Evolutionary conservation across 2,888 invertebrate genomes (phyloP), one percentile per base, ranked within the genome.

Genomic region (Acronicta psi): DNA sequence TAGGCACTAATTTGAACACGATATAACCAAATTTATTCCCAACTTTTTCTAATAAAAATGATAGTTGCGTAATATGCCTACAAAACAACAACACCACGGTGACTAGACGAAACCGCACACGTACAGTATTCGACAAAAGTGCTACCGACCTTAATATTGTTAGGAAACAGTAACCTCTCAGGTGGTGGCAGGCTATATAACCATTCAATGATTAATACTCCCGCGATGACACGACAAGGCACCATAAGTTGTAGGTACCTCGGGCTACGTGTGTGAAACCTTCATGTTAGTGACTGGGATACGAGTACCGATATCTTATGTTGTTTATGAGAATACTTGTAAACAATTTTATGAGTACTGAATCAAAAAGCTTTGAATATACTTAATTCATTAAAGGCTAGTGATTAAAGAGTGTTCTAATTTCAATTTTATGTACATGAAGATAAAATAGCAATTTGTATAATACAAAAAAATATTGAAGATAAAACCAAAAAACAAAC

Each of bases 191-290:
- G 77, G 83, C 68, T 77, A 74, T 75, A 84, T 85, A 85, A 88
- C 88, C 86, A 86, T 88, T 86, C 82, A 77, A 85, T 92, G 93
- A 93, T 92, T 91, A 92, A 93, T 93, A 89, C 77, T 84, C 73
- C 56, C 58, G 65, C 67, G 84, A 86, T 93, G 93, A 93, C 89
- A 84, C 68, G 81, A 81, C 88, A 74, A 69, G n/a, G n/a, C n/a
- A 81, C 83, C 80, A 78, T 83, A 88, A 68, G 79, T 82, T 81
- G 36, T 78, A 76, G n/a, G n/a, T n/a, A n/a, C n/a, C n/a, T n/a
- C n/a, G n/a, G n/a, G 65, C 69, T 79, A 73, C 18, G 40, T 17
- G 53, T 58, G 73, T 65, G 71, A 59, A 72, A 53, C 36, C 45
- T 41, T 68, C 59, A 36, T 25, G 41, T 23, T 45, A 41, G 46